Evolutionary conservation across 2,797 vertebrate genomes (phyloP).

Genomic region (Coendou prehensilis): DNA sequence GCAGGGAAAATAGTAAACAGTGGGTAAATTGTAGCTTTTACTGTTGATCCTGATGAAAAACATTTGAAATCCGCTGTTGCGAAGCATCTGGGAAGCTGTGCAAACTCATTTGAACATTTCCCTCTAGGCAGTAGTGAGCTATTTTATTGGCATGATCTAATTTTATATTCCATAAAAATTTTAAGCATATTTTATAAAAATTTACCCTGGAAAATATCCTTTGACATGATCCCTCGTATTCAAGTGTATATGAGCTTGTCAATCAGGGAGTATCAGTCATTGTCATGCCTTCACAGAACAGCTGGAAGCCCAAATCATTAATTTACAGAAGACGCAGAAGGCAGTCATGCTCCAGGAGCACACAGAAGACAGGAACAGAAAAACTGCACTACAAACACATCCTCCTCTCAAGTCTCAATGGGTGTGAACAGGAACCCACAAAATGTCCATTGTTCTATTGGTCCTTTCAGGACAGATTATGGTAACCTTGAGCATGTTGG

Average conservation of each 20-base stretch:
- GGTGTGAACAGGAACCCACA: neutral
- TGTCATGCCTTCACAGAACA: neutral
- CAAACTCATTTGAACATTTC: slow-evolving; percentile 63
- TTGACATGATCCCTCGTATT: neutral
- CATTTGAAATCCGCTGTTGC: slow-evolving; percentile 20
- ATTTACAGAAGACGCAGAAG: neutral
- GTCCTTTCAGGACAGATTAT: neutral
- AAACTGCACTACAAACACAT: neutral
- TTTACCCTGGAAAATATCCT: slow-evolving; percentile 5
- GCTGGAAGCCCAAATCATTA: neutral
- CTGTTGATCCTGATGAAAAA: slow-evolving; percentile 5
- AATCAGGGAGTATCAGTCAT: neutral
- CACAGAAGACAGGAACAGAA: neutral
- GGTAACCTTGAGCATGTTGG: neutral
- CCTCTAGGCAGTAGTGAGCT: slow-evolving; percentile 35
- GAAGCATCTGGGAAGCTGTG: neutral
- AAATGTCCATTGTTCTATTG: neutral
- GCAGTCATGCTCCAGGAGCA: neutral
- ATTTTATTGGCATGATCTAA: slow-evolving; percentile 42
- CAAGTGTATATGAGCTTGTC: neutral
- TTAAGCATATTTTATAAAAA: slow-evolving; percentile 53
- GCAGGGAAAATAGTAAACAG: neutral
- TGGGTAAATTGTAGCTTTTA: neutral
- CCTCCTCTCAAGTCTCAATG: neutral
- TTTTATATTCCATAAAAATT: slow-evolving; percentile 56